Evolutionary conservation across 2,113 vertebrate species (phyloP), one percentile per base, ranked within the genome.

Genomic region (Nansenia antarctica): DNA sequence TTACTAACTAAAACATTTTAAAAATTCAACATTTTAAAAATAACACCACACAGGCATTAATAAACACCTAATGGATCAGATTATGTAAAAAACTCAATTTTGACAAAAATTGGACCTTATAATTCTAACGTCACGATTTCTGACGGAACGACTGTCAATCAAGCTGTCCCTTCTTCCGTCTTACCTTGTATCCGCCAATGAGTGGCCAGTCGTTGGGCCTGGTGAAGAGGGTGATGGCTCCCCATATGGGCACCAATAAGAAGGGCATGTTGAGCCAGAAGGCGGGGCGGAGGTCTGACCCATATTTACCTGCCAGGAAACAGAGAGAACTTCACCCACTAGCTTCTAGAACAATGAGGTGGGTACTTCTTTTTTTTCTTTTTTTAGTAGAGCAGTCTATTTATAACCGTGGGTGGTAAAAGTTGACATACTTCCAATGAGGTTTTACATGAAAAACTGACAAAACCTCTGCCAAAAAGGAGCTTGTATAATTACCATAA

Each of bases 241-340:
- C 92, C 93, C 89, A 93, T 34, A 90, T 49, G 5, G 91, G 94
- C 62, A 95, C 65, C 70, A 96, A 65, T 52, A 96, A 0, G 53
- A 92, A 97, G 39, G 94, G 90, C 54, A 95, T 78, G 81, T 95
- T 92, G 61, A 98, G 83, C 78, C 98, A 90, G 87, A 94, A 94
- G 62, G 85, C 62, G 1, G 93, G 93, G 20, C 87, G 92, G 61
- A 97, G 91, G 63, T 97, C 94, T 0, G 92, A 90, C 65, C 93
- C 94, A 70, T 95, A 94, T 85, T 96, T 96, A 74, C 96, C 95
- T 98, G 80, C 0, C 58, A 69, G 39, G n/a, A 72, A 8, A 12
- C 29, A 30, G 32, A 22, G 35, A 22, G 54, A 3, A 9, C 45
- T 63, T 34, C 20, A 47, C 30, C 29, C 30, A 5, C 27, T 22